Base-by-base conservation (phyloP, 2,888 invertebrate genomes). In the Ophonus ardosiacus region DNA sequence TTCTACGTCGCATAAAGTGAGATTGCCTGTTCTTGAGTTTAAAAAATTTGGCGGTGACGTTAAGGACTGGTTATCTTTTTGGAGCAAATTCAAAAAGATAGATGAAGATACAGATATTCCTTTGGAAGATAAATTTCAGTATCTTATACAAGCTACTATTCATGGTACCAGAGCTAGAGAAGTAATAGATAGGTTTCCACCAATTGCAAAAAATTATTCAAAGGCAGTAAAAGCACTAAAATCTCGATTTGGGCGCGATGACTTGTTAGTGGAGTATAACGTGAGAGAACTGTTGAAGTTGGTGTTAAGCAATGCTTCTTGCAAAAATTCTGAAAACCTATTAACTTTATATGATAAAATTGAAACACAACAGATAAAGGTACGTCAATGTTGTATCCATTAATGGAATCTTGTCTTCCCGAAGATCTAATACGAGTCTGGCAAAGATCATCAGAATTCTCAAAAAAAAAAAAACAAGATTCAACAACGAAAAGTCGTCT, bases 351-450 rank as follows among this genome's bases (percentile, higher is more conserved):
- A 79, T 21, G 79, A 79, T 65, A 81, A 81, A 81, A 81, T 81
- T 13, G 81, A 81, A n/a, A 63, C 81, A 0, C 31, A 61, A 85
- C 86, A 2, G 88, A 89, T 18, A 89, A 88, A 85, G 89, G 86
- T 85, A 86, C 87, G 6, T 87, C 88, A 4, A 88, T 88, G 87
- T 79, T 89, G 6, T 89, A 87, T 84, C 90, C 89, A 4, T 84
- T 89, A 6, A 88, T 89, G n/a, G 89, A 89, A 84, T 89, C 88
- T 0, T 87, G 87, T 84, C 80, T 89, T 7, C 89, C 89, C 1
- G 86, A 87, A 13, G 87, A 88, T 6, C 68, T 88, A 7, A 81
- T 89, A 43, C 68, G 82, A 18, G 57, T 71, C 5, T 82, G 82
- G 82, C 71, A 82, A 21, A 38, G 82, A 38, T 40, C 68, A 7